Base-by-base conservation (phyloP, 2,888 invertebrate species). In the Microctonus brassicae region DNA sequence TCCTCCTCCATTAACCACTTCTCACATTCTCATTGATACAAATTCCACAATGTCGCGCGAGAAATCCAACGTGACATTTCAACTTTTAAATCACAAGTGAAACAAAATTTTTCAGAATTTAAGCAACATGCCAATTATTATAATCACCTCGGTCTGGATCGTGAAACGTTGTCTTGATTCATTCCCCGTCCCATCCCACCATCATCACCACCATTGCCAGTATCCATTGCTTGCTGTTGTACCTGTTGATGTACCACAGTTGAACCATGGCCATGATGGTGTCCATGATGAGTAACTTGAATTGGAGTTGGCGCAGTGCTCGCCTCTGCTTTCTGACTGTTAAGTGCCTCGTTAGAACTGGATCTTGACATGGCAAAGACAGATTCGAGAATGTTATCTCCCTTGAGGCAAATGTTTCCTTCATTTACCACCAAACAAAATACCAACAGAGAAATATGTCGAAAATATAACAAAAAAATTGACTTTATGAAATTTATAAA, bases 291-390 rank as follows among this genome's bases (percentile, higher is more conserved):
- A 72, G 75, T 74, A 66, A 78, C 81, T 36, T 78, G 83, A 55
- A 82, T 67, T 22, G 79, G 74, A 26, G 76, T 64, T 71, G 77
- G 80, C 13, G 77, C 80, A 33, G 76, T 77, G 69, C 79, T 80
- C 72, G 78, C 76, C 68, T 84, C 84, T 72, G 78, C 79, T 79
- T 84, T 82, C 68, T 82, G 79, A 79, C 85, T 85, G 74, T 77
- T 75, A 76, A 75, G 73, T 75, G 65, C 73, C 73, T 75, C 76
- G 70, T 77, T 76, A 77, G 72, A 74, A 76, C 70, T 74, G 60
- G 72, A 73, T 73, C 70, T 73, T 60, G 58, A 63, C 66, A 60
- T 58, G 55, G 47, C 34, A 61, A 63, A 29, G 29, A 73, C 47
- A 69, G 57, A 60, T 67, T 57, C 52, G 57, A 65, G 47, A 70